Percentiles rank a stretch among this genome's conserved stretches.
These are phyloP conservation scores for Carettochelys insculpta DNA, from an alignment of 2,113 vertebrate genomes.

Conservation along the genomic window DNA sequence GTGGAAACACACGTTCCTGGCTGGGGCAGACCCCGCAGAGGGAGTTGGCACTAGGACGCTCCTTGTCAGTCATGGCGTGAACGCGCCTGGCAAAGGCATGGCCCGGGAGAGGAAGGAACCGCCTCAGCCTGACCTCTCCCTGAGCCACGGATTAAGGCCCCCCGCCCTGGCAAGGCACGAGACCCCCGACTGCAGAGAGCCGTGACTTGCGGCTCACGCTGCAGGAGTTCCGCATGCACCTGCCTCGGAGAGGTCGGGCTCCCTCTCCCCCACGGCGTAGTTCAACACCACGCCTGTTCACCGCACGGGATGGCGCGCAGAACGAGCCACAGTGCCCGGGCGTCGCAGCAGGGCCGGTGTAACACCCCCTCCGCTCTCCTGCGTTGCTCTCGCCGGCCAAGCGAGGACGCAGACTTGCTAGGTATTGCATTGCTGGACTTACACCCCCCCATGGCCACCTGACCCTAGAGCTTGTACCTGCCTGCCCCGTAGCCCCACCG, in stretches of 20 bases:
- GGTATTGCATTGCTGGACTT: neutral
- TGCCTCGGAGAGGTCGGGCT: neutral
- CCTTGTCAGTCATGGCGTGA: no score
- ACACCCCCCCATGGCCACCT: neutral
- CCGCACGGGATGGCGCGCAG: no score
- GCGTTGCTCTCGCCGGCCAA: no score
- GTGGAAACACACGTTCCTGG: no score
- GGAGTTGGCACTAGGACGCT: no score
- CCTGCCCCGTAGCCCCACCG: neutral
- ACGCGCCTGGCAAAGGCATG: neutral
- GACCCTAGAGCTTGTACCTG: neutral
- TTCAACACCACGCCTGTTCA: neutral
- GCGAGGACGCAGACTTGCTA: neutral
- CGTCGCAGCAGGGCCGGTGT: no score
- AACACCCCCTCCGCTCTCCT: neutral
- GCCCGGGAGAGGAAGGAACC: no score
- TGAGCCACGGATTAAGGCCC: neutral
- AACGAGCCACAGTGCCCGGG: no score
- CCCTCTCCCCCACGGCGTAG: neutral
- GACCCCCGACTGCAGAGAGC: neutral
- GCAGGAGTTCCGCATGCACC: neutral
- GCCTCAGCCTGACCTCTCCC: neutral
- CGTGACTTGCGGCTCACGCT: neutral
- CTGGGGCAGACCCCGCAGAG: neutral
- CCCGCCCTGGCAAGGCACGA: no score